Evolutionary conservation across 2,113 vertebrate genomes (phyloP), one percentile per base, ranked within the genome.

Genomic region (Neopipo cinnamomea): DNA sequence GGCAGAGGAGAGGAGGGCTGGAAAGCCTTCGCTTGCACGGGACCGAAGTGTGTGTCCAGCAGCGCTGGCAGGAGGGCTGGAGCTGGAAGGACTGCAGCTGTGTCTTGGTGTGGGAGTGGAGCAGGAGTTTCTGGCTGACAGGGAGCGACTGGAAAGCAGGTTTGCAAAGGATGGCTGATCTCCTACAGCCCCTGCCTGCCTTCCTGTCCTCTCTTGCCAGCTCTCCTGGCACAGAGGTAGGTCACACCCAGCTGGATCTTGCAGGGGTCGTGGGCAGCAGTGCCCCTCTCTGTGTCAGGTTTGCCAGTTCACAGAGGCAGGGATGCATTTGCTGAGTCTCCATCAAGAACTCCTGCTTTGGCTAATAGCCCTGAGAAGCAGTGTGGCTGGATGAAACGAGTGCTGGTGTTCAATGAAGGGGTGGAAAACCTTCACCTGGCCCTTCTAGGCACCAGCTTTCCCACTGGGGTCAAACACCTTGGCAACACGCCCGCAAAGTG

Each of bases 131-230:
- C 98, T 97, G 99, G 98, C 97, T 98, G 97, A 95, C 90, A 97
- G 85, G 98, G 98, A 96, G 94, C 65, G 23, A 92, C 97, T 98
- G 99, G 98, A 96, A 95, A 98, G 96, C 66, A 97, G 98, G 98
- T 97, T 85, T 55, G 75, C 70, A 33, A 19, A 17, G 56, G 52
- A 11, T 3, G 1, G 37, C 28, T 1, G 2, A 44, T 67, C 46
- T 81, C 37, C 46, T 41, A 27, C 6, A 4, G 25, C 76, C 25
- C 20, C 25, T 1, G 4, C 46, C 50, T 65, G 37, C 5, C 41
- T 50, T 58, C 42, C 37, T 0, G 1, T 49, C 24, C 35, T 73
- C 39, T 33, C 46, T 67, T 0, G 0, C 1, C 37, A 46, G 25
- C 46, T 85, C 37, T 78, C 23, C 46, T 61, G 37, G 19, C 56